A percentile compares a stretch with the other conserved stretches of the same genome.
These are phyloP conservation scores for Aporophyla lueneburgensis DNA, from an alignment of 2,888 invertebrate species.

Conservation along the genomic window DNA sequence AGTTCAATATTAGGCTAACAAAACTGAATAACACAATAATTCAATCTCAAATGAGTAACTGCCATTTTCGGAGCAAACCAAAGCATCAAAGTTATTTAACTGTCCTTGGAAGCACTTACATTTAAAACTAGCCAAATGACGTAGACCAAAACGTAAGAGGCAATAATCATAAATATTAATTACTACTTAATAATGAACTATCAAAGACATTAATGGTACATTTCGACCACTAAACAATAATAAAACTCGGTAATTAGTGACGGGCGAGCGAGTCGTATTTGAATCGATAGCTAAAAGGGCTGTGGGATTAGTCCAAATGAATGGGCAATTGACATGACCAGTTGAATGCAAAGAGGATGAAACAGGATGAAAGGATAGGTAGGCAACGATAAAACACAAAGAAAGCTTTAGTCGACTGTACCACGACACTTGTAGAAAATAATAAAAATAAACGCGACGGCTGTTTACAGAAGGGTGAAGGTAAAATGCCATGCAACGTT, in stretches of 20 bases:
- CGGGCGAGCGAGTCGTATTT: slow-evolving; percentile 19
- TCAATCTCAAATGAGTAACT: neutral
- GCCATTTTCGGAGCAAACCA: neutral
- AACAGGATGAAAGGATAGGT: slow-evolving; percentile 41
- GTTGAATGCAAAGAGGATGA: slow-evolving; percentile 48
- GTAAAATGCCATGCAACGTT: slow-evolving; percentile 12
- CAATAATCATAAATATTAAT: slow-evolving; percentile 42
- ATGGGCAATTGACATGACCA: slow-evolving; percentile 51
- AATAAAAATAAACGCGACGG: slow-evolving; percentile 7
- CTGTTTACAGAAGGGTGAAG: slow-evolving; percentile 17
- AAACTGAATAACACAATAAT: neutral
- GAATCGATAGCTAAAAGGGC: slow-evolving; percentile 50
- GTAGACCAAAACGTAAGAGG: neutral
- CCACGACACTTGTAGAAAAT: neutral
- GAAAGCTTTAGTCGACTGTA: slow-evolving; percentile 10
- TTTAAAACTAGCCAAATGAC: slow-evolving; percentile 1
- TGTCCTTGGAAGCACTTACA: neutral
- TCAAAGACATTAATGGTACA: slow-evolving; percentile 47
- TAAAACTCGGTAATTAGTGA: slow-evolving; percentile 52
- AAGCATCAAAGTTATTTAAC: neutral
- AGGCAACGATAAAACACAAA: slow-evolving; percentile 10
- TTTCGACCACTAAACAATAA: slow-evolving; percentile 52
- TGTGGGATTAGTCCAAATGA: slow-evolving; percentile 57
- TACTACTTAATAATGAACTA: slow-evolving; percentile 47
- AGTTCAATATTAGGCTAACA: neutral